These are phyloP conservation scores for Brachionus plicatilis DNA, from an alignment of 1,140 invertebrate species.

Conservation along the genomic window DNA sequence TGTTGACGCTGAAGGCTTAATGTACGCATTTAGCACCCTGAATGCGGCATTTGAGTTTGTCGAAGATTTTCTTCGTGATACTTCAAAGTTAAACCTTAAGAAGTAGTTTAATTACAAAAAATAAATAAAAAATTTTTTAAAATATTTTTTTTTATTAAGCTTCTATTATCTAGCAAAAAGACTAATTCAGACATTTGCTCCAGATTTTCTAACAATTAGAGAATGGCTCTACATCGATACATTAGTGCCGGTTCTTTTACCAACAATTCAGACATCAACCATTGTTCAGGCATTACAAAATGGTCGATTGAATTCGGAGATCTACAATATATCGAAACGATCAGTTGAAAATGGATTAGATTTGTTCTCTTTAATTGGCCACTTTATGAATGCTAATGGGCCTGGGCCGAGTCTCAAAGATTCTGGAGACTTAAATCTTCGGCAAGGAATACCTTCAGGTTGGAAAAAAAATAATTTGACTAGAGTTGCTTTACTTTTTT, in stretches of 20 bases:
- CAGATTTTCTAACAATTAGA: not conserved
- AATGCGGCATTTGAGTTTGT: slow-evolving; percentile 18
- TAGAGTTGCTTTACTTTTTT: not conserved
- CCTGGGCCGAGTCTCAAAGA: not conserved
- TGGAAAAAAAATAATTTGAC: not conserved
- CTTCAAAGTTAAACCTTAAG: slow-evolving; percentile 17
- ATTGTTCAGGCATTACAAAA: not conserved
- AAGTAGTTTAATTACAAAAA: not conserved
- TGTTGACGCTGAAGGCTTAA: not conserved
- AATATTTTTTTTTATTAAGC: not conserved
- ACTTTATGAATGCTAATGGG: not conserved
- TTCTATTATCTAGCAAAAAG: slow-evolving; percentile 3
- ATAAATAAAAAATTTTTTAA: not conserved
- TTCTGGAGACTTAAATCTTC: not conserved
- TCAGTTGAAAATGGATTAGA: not conserved
- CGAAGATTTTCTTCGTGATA: not conserved
- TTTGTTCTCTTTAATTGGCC: not conserved
- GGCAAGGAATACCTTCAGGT: not conserved
- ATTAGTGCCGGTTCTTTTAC: not conserved
- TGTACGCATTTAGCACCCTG: slow-evolving; percentile 20
- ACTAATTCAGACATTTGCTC: slow-evolving; percentile 6
- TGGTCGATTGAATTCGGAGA: not conserved
- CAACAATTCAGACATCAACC: not conserved
- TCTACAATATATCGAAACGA: not conserved
- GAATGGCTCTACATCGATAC: slow-evolving; percentile 17